phyloP scores from a whole-genome alignment of 2,113 vertebrate genomes.

The Nyctibius bracteatus region DNA sequence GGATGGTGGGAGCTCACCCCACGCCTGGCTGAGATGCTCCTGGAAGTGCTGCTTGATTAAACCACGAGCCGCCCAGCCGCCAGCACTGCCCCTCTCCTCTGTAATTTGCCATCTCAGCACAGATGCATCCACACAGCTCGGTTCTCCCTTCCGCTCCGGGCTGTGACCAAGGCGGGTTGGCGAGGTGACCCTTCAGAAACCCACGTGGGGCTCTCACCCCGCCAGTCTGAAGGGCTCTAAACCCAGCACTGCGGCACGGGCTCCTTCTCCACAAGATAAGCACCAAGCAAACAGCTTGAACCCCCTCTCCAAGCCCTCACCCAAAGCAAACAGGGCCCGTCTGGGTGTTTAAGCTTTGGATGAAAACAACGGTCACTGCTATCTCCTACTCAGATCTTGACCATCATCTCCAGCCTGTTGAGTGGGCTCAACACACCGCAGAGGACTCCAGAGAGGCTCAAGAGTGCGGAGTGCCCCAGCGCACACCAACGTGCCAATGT shows the following conservation, averaged over 20 bases:
- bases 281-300: neutral
- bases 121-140: fast-evolving
- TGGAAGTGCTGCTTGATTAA: neutral
- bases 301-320: neutral
- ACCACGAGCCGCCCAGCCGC: fast-evolving
- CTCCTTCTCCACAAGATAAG: neutral
- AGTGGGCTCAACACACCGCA: neutral
- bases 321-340: neutral
- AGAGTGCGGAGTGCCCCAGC: neutral
- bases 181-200: neutral
- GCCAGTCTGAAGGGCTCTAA: fast-evolving
- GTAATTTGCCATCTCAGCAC: neutral
- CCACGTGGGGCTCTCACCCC: neutral
- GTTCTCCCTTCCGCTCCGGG: neutral
- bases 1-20: neutral
- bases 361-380: neutral
- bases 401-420: fast-evolving
- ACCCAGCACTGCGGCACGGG: fast-evolving
- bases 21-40: fast-evolving
- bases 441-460: neutral
- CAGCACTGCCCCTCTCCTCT: neutral
- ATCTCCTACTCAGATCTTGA: neutral
- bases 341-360: neutral
- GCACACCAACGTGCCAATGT: fast-evolving
- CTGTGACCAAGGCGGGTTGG: neutral